Evolutionary conservation across 1,140 invertebrate species (phyloP).

Genomic region (Venturia canescens): DNA sequence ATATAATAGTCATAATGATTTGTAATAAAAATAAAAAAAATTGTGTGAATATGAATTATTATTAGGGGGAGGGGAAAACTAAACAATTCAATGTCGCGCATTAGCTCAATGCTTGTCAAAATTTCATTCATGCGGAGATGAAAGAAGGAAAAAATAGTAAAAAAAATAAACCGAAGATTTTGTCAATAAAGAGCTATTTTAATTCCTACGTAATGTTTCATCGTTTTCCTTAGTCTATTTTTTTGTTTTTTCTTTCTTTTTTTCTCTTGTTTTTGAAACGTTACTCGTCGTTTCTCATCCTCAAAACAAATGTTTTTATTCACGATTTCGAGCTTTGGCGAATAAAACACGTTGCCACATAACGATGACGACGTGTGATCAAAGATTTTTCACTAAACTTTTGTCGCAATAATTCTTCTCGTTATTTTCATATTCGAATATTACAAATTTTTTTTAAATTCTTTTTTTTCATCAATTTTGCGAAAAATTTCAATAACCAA

Average conservation of each 20-base stretch:
- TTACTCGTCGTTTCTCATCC: background rate
- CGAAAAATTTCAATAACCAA: background rate
- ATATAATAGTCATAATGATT: background rate
- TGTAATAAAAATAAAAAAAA: slow-evolving; percentile 9
- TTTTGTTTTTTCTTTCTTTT: background rate
- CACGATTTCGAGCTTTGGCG: background rate
- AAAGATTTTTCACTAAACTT: no score
- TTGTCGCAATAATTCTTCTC: background rate
- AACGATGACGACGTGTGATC: no score
- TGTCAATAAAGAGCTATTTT: no score
- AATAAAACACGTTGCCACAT: background rate
- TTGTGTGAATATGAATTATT: slow-evolving; percentile 16
- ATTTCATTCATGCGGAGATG: background rate
- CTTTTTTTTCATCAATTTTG: no score
- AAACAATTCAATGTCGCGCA: slow-evolving; percentile 28
- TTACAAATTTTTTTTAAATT: no score
- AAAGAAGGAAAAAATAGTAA: no score
- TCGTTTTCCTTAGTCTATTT: background rate
- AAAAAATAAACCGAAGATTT: no score
- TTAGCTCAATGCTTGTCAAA: slow-evolving; percentile 27
- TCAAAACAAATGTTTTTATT: background rate
- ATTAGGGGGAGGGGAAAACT: background rate
- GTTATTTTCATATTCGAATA: background rate
- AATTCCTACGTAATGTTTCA: no score
- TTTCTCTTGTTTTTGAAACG: background rate